Evolutionary conservation across 2,113 vertebrate genomes (phyloP), one percentile per base, ranked within the genome.

Genomic region (Pangasianodon gigas): DNA sequence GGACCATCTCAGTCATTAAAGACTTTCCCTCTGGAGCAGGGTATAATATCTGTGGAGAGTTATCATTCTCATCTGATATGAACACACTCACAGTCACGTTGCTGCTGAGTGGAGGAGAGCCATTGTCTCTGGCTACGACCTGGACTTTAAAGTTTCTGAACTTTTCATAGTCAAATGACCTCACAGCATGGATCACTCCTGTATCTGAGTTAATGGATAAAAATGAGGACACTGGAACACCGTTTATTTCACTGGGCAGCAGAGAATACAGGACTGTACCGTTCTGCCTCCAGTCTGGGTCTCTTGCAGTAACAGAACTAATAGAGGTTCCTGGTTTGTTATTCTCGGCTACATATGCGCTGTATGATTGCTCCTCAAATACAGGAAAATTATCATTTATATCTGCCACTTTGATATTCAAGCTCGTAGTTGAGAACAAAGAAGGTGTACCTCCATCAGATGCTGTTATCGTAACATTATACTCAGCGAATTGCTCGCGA

Each of bases 401-500:
- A 80, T 93, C 91, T 75, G 88, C 85, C 3, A 92, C 75, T 16
- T 86, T 84, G 26, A 92, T 86, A 48, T 88, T 71, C 29, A 93
- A 14, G 51, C 44, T 81, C 10, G 77, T 37, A 46, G 44, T 91
- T 9, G 92, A 90, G 21, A 94, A 95, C 8, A 95, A 87, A 3
- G 94, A 67, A 24, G 95, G 95, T 29, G 65, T 87, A 18, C 96
- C 96, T 5, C 90, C 87, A 89, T 96, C 95, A 0, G 87, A 92
- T 6, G 95, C 95, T 32, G 62, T 95, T 21, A 96, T 71, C 16
- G 94, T 95, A 32, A 95, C 6, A 21, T 95, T 96, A 24, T 96
- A 95, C 13, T 94, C 86, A 0, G 89, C 0, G 2, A 32, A 62
- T 11, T 91, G 87, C 77, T 96, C 96, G 14, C 95, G 92, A 86